A percentile compares a stretch with the other conserved stretches of the same genome.
Evolutionary conservation across 2,888 invertebrate species (phyloP).

Genomic region (Synanthedon vespiformis): DNA sequence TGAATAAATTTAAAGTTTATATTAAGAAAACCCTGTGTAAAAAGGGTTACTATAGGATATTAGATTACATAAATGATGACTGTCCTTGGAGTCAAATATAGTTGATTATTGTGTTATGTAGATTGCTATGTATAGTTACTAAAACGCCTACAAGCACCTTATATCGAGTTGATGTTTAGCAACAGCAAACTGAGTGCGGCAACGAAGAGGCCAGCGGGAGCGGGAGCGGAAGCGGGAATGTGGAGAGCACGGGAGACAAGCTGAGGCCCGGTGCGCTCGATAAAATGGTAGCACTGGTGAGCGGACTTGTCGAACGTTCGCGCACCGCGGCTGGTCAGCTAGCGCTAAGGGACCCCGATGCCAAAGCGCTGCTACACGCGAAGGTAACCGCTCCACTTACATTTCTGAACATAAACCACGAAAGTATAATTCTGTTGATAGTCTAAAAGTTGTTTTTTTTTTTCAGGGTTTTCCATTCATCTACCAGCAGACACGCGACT

Average conservation of each 20-base stretch:
- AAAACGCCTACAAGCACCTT: not conserved
- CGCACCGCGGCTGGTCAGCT: slow-evolving; percentile 81
- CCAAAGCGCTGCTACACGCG: slow-evolving; percentile 85
- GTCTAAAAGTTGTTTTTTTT: slow-evolving; percentile 2
- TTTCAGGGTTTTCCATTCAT: slow-evolving; percentile 90
- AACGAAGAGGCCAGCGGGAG: slow-evolving; percentile 60
- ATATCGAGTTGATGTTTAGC: not conserved
- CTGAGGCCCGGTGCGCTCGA: slow-evolving; percentile 91
- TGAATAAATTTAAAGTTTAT: too few relatives aligned
- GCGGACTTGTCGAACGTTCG: slow-evolving; percentile 89
- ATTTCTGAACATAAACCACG: too few relatives aligned
- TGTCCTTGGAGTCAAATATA: too few relatives aligned
- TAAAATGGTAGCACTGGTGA: slow-evolving; percentile 94
- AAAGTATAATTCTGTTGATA: slow-evolving; percentile 2
- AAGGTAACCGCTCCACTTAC: slow-evolving; percentile 68
- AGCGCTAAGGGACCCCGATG: slow-evolving; percentile 81
- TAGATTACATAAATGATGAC: too few relatives aligned
- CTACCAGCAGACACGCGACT: slow-evolving; percentile 94
- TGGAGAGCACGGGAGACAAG: slow-evolving; percentile 69
- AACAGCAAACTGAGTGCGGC: slow-evolving; percentile 39
- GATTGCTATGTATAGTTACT: too few relatives aligned
- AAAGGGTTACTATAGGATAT: too few relatives aligned
- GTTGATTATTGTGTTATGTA: too few relatives aligned
- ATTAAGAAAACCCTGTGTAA: too few relatives aligned
- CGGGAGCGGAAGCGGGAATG: slow-evolving; percentile 37